Percentiles rank a stretch among this genome's conserved stretches.
Conservation (phyloP, 2,888 invertebrate species). For the Eupithecia abbreviata region DNA sequence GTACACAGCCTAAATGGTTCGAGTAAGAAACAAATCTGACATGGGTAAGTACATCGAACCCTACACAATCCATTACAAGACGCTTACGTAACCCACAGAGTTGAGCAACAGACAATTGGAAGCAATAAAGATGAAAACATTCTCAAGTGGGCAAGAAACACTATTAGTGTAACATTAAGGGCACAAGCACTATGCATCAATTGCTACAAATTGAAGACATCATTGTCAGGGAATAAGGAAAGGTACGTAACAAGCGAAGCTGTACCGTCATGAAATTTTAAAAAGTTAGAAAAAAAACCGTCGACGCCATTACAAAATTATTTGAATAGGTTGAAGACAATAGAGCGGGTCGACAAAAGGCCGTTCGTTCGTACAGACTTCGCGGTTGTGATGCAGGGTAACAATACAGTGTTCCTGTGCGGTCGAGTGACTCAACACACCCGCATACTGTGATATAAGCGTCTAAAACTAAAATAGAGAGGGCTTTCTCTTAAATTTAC, state of each 20-base stretch:
- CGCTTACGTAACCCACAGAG: constrained; percentile 69
- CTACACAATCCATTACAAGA: constrained; percentile 64
- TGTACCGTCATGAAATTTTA: constrained; percentile 57
- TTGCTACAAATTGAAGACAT: constrained; percentile 53
- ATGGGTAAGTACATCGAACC: constrained; percentile 69
- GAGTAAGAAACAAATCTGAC: constrained; percentile 39
- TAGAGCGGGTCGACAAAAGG: constrained; percentile 71
- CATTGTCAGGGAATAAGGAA: constrained; percentile 48
- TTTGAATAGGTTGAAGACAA: constrained; percentile 74
- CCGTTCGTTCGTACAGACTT: constrained; percentile 58
- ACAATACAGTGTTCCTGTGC: constrained; percentile 74
- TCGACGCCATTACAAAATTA: constrained; percentile 64
- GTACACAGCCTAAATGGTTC: constrained; percentile 12
- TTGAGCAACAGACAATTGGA: constrained; percentile 77
- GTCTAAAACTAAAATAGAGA: constrained; percentile 29
- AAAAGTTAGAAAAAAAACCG: constrained; percentile 53
- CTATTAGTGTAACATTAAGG: constrained; percentile 71
- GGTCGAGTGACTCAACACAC: constrained; percentile 72
- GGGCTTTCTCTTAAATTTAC: constrained; percentile 43
- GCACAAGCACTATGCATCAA: constrained; percentile 53
- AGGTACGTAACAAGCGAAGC: constrained; percentile 51
- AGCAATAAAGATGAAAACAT: constrained; percentile 75
- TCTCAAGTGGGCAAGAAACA: constrained; percentile 68
- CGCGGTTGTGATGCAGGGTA: constrained; percentile 64
- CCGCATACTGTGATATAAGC: constrained; percentile 62